Conservation (phyloP, 92 coral and sea anemone genomes). For the Hydrozoanthus gracilis region DNA sequence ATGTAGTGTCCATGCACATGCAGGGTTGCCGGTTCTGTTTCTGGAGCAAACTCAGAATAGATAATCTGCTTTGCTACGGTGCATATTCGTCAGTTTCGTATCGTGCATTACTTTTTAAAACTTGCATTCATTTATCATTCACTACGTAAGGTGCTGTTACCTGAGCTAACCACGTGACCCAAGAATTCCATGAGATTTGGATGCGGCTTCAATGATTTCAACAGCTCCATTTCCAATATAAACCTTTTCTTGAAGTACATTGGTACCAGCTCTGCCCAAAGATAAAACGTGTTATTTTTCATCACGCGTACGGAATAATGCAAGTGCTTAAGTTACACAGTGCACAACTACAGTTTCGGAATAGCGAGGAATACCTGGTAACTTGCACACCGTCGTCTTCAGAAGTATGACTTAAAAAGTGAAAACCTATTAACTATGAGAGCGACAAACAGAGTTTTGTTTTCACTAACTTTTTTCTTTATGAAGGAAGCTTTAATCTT, state of each 20-base stretch:
- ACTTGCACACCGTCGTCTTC: too few species aligned
- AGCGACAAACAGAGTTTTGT: too few species aligned
- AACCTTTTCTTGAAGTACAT: not conserved
- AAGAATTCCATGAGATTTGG: constrained; percentile 25
- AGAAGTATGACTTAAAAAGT: too few species aligned
- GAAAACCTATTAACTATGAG: too few species aligned
- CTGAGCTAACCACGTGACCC: constrained; percentile 37
- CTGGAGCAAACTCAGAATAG: too few species aligned
- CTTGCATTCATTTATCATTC: not conserved
- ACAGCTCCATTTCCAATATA: constrained; percentile 28
- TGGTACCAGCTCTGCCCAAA: constrained; percentile 10
- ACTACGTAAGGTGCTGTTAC: not conserved
- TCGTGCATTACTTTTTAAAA: not conserved
- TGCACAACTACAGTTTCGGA: not conserved
- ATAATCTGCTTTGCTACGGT: not conserved
- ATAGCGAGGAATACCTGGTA: too few species aligned
- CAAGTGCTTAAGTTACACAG: not conserved
- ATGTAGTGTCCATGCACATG: too few species aligned
- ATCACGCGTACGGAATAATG: not conserved
- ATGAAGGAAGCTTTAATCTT: too few species aligned
- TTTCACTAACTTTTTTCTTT: too few species aligned
- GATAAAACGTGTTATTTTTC: not conserved
- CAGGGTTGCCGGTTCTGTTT: too few species aligned
- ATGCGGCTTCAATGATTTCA: constrained; percentile 33
- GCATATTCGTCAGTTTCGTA: not conserved